Evolutionary conservation across 2,888 invertebrate genomes (phyloP), one percentile per base, ranked within the genome.

Genomic region (Caenorhabditis virilis): DNA sequence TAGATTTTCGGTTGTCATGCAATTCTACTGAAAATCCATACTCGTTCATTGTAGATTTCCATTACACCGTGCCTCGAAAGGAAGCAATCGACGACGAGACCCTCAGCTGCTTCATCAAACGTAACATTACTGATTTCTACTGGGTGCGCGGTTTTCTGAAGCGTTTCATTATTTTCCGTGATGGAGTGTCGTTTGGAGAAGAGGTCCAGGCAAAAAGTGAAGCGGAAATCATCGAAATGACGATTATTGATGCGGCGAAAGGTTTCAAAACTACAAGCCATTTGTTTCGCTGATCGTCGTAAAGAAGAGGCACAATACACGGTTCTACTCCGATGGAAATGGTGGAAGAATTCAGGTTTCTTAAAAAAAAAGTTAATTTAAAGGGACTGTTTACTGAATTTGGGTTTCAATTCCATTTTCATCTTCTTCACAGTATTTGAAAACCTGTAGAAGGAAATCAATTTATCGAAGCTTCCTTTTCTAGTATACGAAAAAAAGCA

Each of bases 111-210:
- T 61, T 66, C 49, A 61, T 51, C n/a, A 41, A 35, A n/a, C 39
- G 43, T 15, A 61, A 52, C 22, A 52, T 66, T 6, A 38, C 49
- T 0, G 41, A 42, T 20, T 61, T 66, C 13, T 61, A 53, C 15
- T 41, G 42, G 5, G 20, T 49, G 15, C 49, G 66, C 7, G 66
- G 61, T 5, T 61, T 54, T 38, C 66, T 61, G 6, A 57, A 66
- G 7, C 57, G 53, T 36, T 33, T 66, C n/a, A 47, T 58, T 33
- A 58, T 66, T 18, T 66, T 66, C 54, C 61, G 66, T 15, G 66
- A 66, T 30, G 66, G 66, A 15, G 61, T 66, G 15, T 61, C 61
- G 0, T 61, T 54, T 23, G 66, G 66, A n/a, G 61, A 66, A 46
- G 66, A 66, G 27, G 7, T 36, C 0, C 57, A 45, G 26, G 66